Conservation (phyloP, 2,888 invertebrate species). For the Apeira syringaria region DNA sequence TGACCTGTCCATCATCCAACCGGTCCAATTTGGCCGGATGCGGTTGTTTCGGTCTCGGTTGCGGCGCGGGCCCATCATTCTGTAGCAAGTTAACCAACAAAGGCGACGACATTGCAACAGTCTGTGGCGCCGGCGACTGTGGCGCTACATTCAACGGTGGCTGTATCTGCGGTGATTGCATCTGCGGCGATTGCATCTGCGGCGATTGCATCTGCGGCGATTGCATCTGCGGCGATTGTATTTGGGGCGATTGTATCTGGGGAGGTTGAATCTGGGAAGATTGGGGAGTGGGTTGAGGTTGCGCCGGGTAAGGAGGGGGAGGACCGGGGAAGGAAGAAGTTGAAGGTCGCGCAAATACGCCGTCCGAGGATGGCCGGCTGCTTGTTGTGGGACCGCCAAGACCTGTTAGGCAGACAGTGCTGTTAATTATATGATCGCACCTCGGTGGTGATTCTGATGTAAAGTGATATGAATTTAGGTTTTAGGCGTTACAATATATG, state of each 20-base stretch:
- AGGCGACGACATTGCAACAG: constrained; percentile 93
- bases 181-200: constrained; percentile 20
- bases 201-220: constrained; percentile 13
- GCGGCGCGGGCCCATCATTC: constrained; percentile 87
- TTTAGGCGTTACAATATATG: too few species aligned
- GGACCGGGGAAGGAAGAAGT: constrained; percentile 65
- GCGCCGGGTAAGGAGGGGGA: constrained; percentile 61
- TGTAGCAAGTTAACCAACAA: constrained; percentile 95
- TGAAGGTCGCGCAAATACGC: constrained; percentile 54
- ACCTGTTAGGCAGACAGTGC: constrained; percentile 35
- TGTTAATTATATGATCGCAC: too few species aligned
- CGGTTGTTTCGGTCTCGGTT: constrained; percentile 58
- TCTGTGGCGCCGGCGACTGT: constrained; percentile 44
- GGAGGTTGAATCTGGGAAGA: constrained; percentile 12
- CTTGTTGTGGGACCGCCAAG: constrained; percentile 38
- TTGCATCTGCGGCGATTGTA: constrained; percentile 17
- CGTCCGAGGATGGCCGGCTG: constrained; percentile 37
- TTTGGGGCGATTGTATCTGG: constrained; percentile 1
- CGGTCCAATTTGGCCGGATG: constrained; percentile 68
- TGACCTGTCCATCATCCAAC: constrained; percentile 69
- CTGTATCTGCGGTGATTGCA: constrained; percentile 1
- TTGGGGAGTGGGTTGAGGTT: constrained; percentile 34
- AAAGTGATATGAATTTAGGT: too few species aligned
- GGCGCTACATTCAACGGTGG: constrained; percentile 3
- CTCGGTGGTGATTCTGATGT: too few species aligned